These are phyloP conservation scores for Desmodus rotundus DNA, from an alignment of 2,113 vertebrate genomes.

Conservation along the genomic window DNA sequence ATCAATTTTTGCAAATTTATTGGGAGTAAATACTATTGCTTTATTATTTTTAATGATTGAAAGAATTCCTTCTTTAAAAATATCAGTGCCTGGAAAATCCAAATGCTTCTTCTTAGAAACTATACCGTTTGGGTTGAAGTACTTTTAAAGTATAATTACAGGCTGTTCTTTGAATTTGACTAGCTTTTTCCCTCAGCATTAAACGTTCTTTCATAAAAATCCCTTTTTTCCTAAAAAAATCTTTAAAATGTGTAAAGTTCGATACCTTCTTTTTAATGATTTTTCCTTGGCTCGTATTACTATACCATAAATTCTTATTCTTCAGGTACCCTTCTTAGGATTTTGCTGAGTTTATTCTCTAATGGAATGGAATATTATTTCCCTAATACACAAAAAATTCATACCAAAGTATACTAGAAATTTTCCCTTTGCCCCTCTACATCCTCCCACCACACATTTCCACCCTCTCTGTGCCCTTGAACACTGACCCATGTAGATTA, in stretches of 20 bases:
- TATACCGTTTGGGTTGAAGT: not conserved
- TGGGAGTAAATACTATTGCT: not conserved
- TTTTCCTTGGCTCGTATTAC: not conserved
- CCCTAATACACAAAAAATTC: not conserved
- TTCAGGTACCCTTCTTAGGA: not conserved
- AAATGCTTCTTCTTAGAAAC: conserved; percentile 2
- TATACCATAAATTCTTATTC: not conserved
- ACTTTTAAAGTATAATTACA: not conserved
- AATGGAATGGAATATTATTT: not conserved
- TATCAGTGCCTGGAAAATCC: not conserved
- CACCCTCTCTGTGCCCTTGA: not conserved
- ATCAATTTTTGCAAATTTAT: not conserved
- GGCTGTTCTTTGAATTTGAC: conserved; percentile 4
- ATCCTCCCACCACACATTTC: not conserved
- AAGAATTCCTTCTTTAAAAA: not conserved
- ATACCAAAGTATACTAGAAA: not conserved
- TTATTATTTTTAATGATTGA: conserved; percentile 36
- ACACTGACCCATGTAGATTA: not conserved
- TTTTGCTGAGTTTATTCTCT: not conserved
- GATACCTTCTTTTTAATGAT: not conserved
- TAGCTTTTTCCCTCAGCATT: conserved; percentile 1
- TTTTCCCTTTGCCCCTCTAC: not conserved
- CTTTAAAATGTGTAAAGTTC: not conserved
- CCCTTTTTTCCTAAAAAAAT: not conserved
- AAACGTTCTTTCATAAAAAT: not conserved